Evolutionary conservation across 2,113 vertebrate genomes (phyloP), one percentile per base, ranked within the genome.

Genomic region (Pterocles gutturalis): DNA sequence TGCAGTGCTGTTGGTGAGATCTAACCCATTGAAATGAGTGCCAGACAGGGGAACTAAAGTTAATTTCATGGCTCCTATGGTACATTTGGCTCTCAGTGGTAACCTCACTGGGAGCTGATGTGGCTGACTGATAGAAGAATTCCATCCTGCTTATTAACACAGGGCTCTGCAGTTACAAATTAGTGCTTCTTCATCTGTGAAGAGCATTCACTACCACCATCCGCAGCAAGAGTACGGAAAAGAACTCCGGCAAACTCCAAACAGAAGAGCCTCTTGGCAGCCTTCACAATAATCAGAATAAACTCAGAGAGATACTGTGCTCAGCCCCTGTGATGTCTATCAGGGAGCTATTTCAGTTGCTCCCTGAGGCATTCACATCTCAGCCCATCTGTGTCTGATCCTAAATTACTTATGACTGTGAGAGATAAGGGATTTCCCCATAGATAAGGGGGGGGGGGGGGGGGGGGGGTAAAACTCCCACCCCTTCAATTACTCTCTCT

Each of bases 301-400:
- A 97, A 91, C 4, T 61, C 67, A 33, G 73, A 66, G 89, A 80
- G 79, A 58, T 86, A 48, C 79, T 89, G 90, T 86, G 91, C 89
- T 95, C 89, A 95, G 81, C 87, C 87, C 78, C 75, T 94, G 71
- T 80, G 84, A 96, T 96, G 89, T 91, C 94, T 97, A 81, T 92
- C 91, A 96, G 87, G 94, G 67, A 97, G 94, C 87, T 96, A 91
- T 95, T 97, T 97, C 96, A 90, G 84, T 75, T 96, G 87, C 79
- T 96, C 94, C 97, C 93, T 4, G 36, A 95, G 93, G 96, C 93
- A 87, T 91, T 94, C 87, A 77, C 91, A 94, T 97, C 91, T 96
- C 94, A 97, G 65, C 93, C 95, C 94, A 96, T 97, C 96, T 96
- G 95, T 94, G 94, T 93, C 93, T 96, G 94, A 96, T 96, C 78